Evolutionary conservation across 2,888 invertebrate species (phyloP).

Genomic region (Drosophila rellima): DNA sequence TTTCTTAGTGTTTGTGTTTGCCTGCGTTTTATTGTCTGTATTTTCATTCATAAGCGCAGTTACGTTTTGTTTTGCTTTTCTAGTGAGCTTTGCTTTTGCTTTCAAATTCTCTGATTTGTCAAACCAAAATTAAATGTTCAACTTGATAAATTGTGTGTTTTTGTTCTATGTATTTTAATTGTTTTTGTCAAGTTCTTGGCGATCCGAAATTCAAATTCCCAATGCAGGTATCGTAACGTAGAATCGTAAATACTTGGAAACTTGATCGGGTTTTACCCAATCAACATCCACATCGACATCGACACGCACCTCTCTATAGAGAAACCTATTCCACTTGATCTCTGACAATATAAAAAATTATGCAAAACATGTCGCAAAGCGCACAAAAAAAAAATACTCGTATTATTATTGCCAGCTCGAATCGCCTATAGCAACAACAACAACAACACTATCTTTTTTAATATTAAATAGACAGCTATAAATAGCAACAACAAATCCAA

Average conservation of each 20-base stretch:
- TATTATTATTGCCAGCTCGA: slow-evolving; percentile 37
- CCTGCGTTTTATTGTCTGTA: slow-evolving; percentile 39
- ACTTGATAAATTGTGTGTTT: neutral
- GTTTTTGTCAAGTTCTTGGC: slow-evolving; percentile 5
- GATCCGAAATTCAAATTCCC: slow-evolving; percentile 29
- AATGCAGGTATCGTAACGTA: slow-evolving; percentile 60
- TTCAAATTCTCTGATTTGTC: neutral
- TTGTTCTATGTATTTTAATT: neutral
- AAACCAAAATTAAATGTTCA: slow-evolving; percentile 25
- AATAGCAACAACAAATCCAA: slow-evolving; percentile 39
- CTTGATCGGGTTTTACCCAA: slow-evolving; percentile 52
- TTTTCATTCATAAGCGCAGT: slow-evolving; percentile 78
- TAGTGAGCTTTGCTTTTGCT: slow-evolving; percentile 42
- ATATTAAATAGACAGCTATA: slow-evolving; percentile 36
- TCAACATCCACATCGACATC: slow-evolving; percentile 1
- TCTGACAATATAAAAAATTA: slow-evolving; percentile 39
- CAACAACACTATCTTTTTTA: slow-evolving; percentile 12
- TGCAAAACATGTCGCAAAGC: slow-evolving; percentile 67
- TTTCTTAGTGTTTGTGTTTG: slow-evolving; percentile 32
- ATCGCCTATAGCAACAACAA: slow-evolving; percentile 14
- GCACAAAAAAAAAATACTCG: slow-evolving; percentile 26
- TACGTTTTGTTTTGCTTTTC: slow-evolving; percentile 28
- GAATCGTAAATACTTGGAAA: slow-evolving; percentile 29
- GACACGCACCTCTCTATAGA: slow-evolving; percentile 17
- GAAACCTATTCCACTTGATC: slow-evolving; percentile 49